phyloP scores from a whole-genome alignment of 2,888 invertebrate genomes.

The Cabera pusaria region DNA sequence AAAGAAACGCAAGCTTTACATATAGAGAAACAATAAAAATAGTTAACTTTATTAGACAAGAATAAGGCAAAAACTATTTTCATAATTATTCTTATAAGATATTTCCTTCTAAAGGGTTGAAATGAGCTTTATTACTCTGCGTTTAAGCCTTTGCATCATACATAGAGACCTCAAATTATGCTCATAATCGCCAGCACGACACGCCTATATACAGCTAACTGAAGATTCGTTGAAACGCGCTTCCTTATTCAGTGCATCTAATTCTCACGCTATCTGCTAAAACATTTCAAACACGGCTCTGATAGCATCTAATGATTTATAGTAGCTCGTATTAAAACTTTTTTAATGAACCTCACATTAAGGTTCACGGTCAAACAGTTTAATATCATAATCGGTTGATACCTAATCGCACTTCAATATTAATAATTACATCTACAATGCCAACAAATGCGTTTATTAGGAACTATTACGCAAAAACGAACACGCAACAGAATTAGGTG shows the following conservation, averaged over 20 bases:
- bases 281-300: constrained; percentile 23
- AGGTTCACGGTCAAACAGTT: constrained; percentile 63
- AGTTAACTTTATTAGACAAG: no score
- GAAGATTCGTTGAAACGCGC: constrained; percentile 32
- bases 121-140: no score
- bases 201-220: constrained; percentile 33
- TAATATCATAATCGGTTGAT: constrained; percentile 63
- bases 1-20: no score
- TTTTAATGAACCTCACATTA: constrained; percentile 37
- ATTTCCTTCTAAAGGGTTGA: no score
- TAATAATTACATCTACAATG: constrained; percentile 60
- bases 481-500: constrained; percentile 45
- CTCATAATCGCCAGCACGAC: constrained; percentile 44
- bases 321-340: constrained; percentile 6
- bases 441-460: constrained; percentile 36
- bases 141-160: no score
- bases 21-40: no score
- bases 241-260: constrained; percentile 31
- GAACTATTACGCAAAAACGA: constrained; percentile 54
- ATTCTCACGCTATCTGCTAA: constrained; percentile 27
- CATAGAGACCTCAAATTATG: no score
- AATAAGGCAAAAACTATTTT: no score
- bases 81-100: no score
- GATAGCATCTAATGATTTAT: constrained; percentile 22
- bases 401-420: constrained; percentile 43